These are phyloP conservation scores for Tipula lateralis DNA, from an alignment of 2,888 invertebrate species.

Conservation along the genomic window DNA sequence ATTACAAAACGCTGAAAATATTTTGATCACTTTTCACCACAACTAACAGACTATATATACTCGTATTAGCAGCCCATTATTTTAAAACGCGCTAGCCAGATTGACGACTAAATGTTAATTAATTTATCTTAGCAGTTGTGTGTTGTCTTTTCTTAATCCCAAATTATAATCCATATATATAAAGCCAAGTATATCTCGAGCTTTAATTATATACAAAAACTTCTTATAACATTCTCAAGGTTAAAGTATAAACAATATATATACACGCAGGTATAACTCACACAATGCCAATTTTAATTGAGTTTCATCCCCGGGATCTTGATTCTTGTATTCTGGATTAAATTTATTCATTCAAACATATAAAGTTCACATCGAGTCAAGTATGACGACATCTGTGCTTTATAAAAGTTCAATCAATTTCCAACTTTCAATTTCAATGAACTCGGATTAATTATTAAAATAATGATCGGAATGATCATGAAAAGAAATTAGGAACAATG, in stretches of 20 bases:
- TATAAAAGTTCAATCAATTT: not conserved
- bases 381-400: not conserved
- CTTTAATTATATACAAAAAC: not conserved
- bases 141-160: not conserved
- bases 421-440: not conserved
- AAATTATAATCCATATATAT: not conserved
- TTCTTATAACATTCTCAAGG: not conserved
- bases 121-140: not conserved
- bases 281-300: not conserved
- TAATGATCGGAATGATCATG: not conserved
- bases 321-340: not conserved
- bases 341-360: not conserved
- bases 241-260: not conserved
- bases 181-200: not conserved
- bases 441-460: not conserved
- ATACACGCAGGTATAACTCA: too few relatives aligned
- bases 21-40: not conserved
- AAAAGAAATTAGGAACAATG: not conserved
- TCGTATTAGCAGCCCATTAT: not conserved
- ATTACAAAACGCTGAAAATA: not conserved
- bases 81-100: not conserved
- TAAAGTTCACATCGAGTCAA: not conserved
- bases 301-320: not conserved
- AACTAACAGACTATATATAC: not conserved
- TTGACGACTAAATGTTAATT: conserved; percentile 15